Base-by-base conservation (phyloP, 2,888 invertebrate species). In the Epirrhoe alternata region DNA sequence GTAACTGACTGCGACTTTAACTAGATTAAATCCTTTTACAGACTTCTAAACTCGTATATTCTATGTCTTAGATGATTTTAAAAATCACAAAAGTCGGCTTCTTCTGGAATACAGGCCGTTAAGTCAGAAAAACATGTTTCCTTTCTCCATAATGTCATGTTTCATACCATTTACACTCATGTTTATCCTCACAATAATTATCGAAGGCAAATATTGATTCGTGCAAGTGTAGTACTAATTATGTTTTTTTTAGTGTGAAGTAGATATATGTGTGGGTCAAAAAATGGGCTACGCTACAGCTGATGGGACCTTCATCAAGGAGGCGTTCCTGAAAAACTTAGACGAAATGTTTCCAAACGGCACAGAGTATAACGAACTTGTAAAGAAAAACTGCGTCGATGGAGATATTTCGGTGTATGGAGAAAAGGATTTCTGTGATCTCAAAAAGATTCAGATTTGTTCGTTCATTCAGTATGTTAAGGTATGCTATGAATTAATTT, bases 171-270 rank as follows among this genome's bases (percentile, higher is more conserved):
- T 24, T 3, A 24, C 24, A 24, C 1, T 24, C 24, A 24, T 24
- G 1, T 24, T 24, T 24, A 24, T 24, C 3, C 24, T 24, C 24
- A 24, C 24, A 2, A 2, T 24, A 24, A 2, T 24, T 24, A 24
- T 24, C 24, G 1, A 24, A 24, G 24, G 1, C 24, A 24, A 24
- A 24, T 24, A 2, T 24, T 24, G 24, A 24, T 24, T 24, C 24
- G 3, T 3, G 3, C 24, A 24, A 24, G 24, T 24, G 24, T 2
- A 24, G 24, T 24, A 24, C 24, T 24, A 24, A 24, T 24, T 24
- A 3, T 24, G 24, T 8, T 16, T n/a, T 33, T 75, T 82, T 50
- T 64, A 84, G 84, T 83, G 84, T 53, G 78, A 79, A 0, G 42
- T 64, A 24, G 77, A 78, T 0, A 68, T 75, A 38, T 85, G 85